phyloP scores from a whole-genome alignment of 2,888 invertebrate genomes.

The Brachyptera putata region DNA sequence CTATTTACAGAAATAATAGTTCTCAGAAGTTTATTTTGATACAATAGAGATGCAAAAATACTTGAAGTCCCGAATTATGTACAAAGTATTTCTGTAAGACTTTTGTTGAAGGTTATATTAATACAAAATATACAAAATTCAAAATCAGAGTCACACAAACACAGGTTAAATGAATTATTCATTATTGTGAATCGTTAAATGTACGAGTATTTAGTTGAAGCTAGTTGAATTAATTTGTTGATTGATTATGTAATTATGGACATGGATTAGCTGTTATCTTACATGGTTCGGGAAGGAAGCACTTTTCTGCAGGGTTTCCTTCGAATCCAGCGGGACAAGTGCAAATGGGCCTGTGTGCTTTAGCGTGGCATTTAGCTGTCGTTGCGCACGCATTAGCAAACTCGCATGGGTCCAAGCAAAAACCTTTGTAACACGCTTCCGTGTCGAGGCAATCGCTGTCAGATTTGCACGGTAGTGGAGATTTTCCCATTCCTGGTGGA shows the following conservation, averaged over 20 bases:
- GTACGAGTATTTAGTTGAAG: slow-evolving; percentile 4
- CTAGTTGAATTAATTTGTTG: not conserved
- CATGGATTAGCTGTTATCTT: slow-evolving; percentile 49
- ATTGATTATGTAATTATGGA: slow-evolving; percentile 9
- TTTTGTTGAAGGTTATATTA: too few relatives aligned
- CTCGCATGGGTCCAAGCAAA: slow-evolving; percentile 58
- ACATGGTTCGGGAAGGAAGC: slow-evolving; percentile 71
- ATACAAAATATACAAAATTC: slow-evolving; percentile 5
- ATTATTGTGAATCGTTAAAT: slow-evolving; percentile 5
- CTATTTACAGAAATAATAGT: slow-evolving; percentile 17
- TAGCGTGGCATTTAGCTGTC: slow-evolving; percentile 42
- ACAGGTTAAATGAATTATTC: not conserved
- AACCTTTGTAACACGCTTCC: slow-evolving; percentile 42
- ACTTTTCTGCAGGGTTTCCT: slow-evolving; percentile 77
- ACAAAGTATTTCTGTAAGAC: too few relatives aligned
- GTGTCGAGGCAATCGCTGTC: slow-evolving; percentile 43
- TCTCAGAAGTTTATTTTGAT: not conserved
- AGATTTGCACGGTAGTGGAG: slow-evolving; percentile 40
- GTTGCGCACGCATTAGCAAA: slow-evolving; percentile 42
- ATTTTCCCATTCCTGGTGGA: slow-evolving; percentile 35
- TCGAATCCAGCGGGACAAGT: slow-evolving; percentile 74
- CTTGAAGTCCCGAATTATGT: not conserved
- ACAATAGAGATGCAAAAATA: slow-evolving; percentile 10
- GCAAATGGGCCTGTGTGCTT: slow-evolving; percentile 42
- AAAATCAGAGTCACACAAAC: not conserved